Evolutionary conservation across 1,140 invertebrate species (phyloP).

Genomic region (Yoshiicerus persimilis): DNA sequence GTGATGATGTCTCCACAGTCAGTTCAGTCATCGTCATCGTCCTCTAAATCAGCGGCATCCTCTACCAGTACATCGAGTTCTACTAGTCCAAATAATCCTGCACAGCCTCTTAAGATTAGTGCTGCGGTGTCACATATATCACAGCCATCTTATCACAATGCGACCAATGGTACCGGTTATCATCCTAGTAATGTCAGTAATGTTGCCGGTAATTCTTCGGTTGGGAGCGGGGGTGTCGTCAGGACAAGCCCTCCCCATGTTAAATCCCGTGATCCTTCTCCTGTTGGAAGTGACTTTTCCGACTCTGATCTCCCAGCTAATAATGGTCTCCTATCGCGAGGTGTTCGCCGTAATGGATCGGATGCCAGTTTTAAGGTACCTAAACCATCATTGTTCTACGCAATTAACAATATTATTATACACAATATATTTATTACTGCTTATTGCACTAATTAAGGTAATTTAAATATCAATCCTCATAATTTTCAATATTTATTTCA

Average conservation of each 20-base stretch:
- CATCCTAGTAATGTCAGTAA: not conserved
- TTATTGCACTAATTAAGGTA: not conserved
- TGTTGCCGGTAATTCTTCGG: not conserved
- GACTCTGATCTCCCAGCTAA: constrained; percentile 42
- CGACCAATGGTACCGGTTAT: constrained; percentile 18
- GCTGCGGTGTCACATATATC: constrained; percentile 2
- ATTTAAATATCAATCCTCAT: too few species aligned
- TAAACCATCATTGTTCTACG: not conserved
- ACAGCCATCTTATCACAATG: not conserved
- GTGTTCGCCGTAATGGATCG: constrained; percentile 65
- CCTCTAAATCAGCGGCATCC: constrained; percentile 1
- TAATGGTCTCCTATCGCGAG: constrained; percentile 36
- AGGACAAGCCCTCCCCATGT: constrained; percentile 39
- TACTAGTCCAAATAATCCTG: constrained; percentile 44
- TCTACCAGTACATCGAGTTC: constrained; percentile 33
- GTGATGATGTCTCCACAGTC: constrained; percentile 12
- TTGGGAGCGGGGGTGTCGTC: not conserved
- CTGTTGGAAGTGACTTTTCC: constrained; percentile 44
- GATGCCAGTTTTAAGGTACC: constrained; percentile 82
- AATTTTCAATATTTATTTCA: constrained; percentile 55
- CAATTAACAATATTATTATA: not conserved
- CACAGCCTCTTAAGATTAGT: constrained; percentile 1
- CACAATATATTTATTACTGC: not conserved
- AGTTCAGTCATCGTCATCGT: not conserved
- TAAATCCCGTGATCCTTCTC: constrained; percentile 46